A percentile compares a stretch with the other conserved stretches of the same genome.
Conservation (phyloP, 2,797 vertebrate species). For the Toxotes lorentzi region DNA sequence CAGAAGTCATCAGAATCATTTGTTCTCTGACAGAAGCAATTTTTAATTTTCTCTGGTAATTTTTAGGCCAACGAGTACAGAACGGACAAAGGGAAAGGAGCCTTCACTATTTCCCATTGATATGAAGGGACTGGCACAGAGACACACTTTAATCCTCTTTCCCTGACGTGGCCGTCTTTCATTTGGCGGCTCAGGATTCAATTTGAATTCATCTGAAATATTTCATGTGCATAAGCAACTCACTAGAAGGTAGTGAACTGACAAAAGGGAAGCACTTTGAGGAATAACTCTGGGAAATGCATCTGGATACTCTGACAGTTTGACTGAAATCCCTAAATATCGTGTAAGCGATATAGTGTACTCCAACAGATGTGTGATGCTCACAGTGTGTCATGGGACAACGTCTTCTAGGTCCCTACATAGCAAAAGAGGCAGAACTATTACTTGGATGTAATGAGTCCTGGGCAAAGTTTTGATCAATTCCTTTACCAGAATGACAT, state of each 20-base stretch:
- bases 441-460: conserved; percentile 6
- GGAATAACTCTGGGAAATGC: conserved; percentile 1
- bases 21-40: background rate
- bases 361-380: background rate
- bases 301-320: conserved; percentile 34
- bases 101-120: conserved; percentile 21
- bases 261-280: conserved; percentile 28
- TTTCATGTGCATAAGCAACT: conserved; percentile 35
- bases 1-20: conserved; percentile 13
- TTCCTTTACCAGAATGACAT: background rate
- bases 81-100: conserved; percentile 9
- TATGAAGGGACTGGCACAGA: conserved; percentile 16
- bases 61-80: background rate
- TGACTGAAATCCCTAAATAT: conserved; percentile 17
- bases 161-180: conserved; percentile 50
- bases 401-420: background rate
- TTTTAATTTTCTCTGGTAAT: conserved; percentile 5
- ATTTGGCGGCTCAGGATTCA: conserved; percentile 43
- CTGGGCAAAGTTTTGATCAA: conserved; percentile 1
- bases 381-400: background rate
- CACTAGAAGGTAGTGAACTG: conserved; percentile 12
- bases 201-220: conserved; percentile 51
- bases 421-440: background rate
- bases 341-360: background rate
- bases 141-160: conserved; percentile 54